Percentiles rank a stretch among this genome's conserved stretches.
phyloP scores from a whole-genome alignment of 2,797 vertebrate species.

The Trachops cirrhosus region DNA sequence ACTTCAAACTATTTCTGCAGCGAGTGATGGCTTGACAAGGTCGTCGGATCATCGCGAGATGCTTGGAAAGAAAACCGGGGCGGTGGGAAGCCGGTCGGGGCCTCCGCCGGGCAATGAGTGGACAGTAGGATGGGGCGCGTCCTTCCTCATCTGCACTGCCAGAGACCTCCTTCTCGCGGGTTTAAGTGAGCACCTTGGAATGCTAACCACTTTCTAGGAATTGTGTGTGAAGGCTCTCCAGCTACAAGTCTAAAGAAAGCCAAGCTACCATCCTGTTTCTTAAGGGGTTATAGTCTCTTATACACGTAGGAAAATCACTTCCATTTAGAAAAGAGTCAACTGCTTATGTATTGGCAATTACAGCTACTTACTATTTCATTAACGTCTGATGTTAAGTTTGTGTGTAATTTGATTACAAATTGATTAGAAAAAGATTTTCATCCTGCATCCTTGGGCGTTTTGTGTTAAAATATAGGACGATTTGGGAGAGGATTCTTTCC shows the following conservation, averaged over 20 bases:
- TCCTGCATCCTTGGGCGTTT: neutral
- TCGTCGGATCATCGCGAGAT: neutral
- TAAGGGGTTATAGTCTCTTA: neutral
- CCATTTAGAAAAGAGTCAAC: neutral
- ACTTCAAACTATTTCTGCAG: neutral
- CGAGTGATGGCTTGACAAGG: too few species aligned
- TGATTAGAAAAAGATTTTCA: constrained; percentile 16
- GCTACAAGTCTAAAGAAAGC: neutral
- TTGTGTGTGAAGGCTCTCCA: accelerated
- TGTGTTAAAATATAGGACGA: neutral
- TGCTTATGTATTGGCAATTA: neutral
- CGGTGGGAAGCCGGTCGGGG: accelerated
- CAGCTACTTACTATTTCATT: neutral
- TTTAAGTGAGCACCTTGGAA: neutral
- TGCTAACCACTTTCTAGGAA: neutral
- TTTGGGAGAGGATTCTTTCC: constrained; percentile 19
- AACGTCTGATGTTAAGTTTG: neutral
- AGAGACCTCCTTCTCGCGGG: neutral
- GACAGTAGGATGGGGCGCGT: accelerated
- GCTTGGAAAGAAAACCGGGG: too few species aligned
- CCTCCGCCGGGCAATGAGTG: accelerated
- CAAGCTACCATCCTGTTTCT: neutral
- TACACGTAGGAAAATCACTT: neutral
- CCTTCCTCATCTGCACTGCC: accelerated
- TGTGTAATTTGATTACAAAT: constrained; percentile 55